A percentile compares a stretch with the other conserved stretches of the same genome.
phyloP scores from a whole-genome alignment of 2,113 vertebrate species.

The Anolis carolinensis region DNA sequence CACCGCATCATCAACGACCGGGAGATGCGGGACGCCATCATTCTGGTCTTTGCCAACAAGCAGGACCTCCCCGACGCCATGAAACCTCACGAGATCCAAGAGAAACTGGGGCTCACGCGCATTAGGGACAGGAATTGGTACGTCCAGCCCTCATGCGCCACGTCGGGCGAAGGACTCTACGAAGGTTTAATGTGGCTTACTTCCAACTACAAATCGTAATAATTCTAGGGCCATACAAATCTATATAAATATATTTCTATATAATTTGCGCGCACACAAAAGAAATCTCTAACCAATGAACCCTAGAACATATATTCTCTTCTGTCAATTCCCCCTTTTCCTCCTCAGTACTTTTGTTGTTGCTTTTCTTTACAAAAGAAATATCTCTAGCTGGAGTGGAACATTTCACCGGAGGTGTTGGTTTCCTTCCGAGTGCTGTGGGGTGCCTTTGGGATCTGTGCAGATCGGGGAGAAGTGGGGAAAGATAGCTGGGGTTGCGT shows the following conservation, averaged over 20 bases:
- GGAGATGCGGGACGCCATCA: conserved; percentile 90
- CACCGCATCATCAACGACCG: conserved; percentile 89
- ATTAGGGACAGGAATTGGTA: conserved; percentile 91
- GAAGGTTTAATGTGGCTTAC: conserved; percentile 89
- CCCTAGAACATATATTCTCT: conserved; percentile 7
- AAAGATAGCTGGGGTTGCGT: no score
- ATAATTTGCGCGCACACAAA: neutral
- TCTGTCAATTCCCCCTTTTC: neutral
- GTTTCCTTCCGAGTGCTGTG: no score
- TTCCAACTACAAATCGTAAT: conserved; percentile 91
- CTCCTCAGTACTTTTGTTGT: neutral
- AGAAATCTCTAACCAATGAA: conserved; percentile 33
- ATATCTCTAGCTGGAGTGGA: neutral
- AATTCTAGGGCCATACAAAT: conserved; percentile 55
- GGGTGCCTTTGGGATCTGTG: no score
- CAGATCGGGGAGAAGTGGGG: no score
- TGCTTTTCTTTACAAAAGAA: neutral
- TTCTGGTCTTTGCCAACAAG: conserved; percentile 90
- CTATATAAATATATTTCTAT: neutral
- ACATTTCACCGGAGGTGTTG: no score
- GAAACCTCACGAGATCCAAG: conserved; percentile 89
- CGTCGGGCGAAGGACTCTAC: conserved; percentile 87
- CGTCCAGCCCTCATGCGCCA: conserved; percentile 88
- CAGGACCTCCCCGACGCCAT: conserved; percentile 89
- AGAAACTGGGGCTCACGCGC: conserved; percentile 87